phyloP scores from a whole-genome alignment of 2,888 invertebrate species.

The Tricholauxania praeusta region DNA sequence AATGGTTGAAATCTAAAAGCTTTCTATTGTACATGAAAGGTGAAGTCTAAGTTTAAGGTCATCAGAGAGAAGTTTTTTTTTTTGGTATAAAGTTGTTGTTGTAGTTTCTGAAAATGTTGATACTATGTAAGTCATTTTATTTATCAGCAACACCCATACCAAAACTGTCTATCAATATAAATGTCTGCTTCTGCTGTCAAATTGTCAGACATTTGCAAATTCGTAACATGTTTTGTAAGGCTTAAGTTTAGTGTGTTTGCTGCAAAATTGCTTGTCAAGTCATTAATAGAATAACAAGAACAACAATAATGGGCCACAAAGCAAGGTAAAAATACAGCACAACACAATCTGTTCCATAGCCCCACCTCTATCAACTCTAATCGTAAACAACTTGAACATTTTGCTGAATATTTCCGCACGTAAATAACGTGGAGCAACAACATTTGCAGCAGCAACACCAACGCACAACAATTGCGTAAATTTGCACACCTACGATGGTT shows the following conservation, averaged over 20 bases:
- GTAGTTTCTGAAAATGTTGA: too few species aligned
- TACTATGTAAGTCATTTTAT: too few species aligned
- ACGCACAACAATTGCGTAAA: slow-evolving; percentile 16
- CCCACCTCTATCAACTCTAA: neutral
- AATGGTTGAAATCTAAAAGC: too few species aligned
- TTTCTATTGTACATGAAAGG: too few species aligned
- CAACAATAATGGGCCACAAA: neutral
- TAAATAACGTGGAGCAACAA: neutral
- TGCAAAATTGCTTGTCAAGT: slow-evolving; percentile 23
- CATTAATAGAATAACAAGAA: slow-evolving; percentile 15
- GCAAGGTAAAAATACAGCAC: neutral
- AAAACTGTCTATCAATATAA: too few species aligned
- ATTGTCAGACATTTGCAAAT: slow-evolving; percentile 1
- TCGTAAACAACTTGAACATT: slow-evolving; percentile 12
- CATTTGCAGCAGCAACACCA: neutral
- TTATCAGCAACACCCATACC: too few species aligned
- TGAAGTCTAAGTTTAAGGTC: too few species aligned
- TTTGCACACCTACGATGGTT: slow-evolving; percentile 7
- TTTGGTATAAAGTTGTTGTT: too few species aligned
- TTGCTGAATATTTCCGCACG: neutral
- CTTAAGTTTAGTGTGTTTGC: slow-evolving; percentile 6
- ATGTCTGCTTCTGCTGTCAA: slow-evolving; percentile 18
- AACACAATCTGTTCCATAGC: neutral
- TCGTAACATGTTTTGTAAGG: neutral
- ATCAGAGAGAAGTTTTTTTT: too few species aligned